Evolutionary conservation across 2,888 invertebrate species (phyloP).

Genomic region (Omphaloscelis lunosa): DNA sequence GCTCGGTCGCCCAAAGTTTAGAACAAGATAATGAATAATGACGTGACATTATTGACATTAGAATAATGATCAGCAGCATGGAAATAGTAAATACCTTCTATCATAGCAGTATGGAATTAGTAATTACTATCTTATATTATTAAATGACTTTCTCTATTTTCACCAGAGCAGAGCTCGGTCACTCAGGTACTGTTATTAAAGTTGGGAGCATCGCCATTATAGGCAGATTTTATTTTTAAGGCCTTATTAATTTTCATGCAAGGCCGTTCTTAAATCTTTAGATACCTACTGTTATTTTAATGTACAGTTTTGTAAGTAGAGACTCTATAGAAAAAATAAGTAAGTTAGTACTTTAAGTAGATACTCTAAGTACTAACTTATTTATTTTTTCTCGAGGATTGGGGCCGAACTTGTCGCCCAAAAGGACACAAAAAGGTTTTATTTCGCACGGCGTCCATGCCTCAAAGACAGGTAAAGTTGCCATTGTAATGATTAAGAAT

Average conservation of each 20-base stretch:
- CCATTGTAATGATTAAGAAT: background rate
- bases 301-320: background rate
- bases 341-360: background rate
- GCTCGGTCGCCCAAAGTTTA: too few species aligned
- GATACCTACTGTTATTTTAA: background rate
- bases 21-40: too few species aligned
- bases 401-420: background rate
- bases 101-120: too few species aligned
- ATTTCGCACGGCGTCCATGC: background rate
- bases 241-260: background rate
- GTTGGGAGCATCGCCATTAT: background rate
- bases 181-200: too few species aligned
- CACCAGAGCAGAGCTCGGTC: too few species aligned
- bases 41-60: too few species aligned
- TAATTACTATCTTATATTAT: too few species aligned
- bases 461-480: slow-evolving; percentile 3
- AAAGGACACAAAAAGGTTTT: background rate
- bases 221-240: background rate
- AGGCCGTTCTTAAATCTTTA: background rate
- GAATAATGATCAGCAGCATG: too few species aligned
- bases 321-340: background rate
- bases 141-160: too few species aligned
- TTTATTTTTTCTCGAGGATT: background rate
- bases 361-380: background rate
- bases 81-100: too few species aligned